Evolutionary conservation across 2,113 vertebrate species (phyloP).

Genomic region (Neotoma lepida): DNA sequence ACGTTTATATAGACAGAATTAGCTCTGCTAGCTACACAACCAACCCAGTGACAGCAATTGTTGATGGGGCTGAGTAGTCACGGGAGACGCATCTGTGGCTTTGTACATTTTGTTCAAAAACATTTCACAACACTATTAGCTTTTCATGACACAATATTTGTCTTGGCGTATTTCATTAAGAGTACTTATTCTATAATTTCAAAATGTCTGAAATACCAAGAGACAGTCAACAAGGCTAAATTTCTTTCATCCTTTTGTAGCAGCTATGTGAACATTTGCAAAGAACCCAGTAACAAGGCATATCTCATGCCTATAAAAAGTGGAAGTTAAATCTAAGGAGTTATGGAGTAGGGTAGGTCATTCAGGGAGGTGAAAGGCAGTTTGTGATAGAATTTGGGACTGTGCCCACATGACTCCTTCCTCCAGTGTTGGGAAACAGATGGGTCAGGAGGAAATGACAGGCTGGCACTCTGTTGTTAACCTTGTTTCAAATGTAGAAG

Average conservation of each 20-base stretch:
- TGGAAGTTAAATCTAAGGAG: not conserved
- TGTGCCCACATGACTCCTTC: not conserved
- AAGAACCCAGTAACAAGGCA: slow-evolving; percentile 30
- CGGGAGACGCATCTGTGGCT: not conserved
- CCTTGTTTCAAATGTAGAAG: not conserved
- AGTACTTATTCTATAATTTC: not conserved
- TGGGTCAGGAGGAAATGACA: not conserved
- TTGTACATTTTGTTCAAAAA: not conserved
- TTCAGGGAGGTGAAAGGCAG: not conserved
- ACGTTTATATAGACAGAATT: not conserved
- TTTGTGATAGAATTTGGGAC: not conserved
- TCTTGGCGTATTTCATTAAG: not conserved
- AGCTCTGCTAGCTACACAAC: not conserved
- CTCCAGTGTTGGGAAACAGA: not conserved
- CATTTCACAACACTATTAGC: not conserved
- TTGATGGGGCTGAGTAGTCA: not conserved
- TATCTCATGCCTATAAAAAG: slow-evolving; percentile 37
- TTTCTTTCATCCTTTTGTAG: not conserved
- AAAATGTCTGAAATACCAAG: not conserved
- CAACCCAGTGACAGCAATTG: not conserved
- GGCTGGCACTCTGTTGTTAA: not conserved
- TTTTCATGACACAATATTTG: not conserved
- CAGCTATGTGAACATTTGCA: slow-evolving; percentile 33
- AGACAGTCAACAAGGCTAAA: not conserved
- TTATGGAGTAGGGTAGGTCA: not conserved